Percentiles rank a stretch among this genome's conserved stretches.
These are phyloP conservation scores for Asarcornis scutulata DNA, from an alignment of 2,113 vertebrate genomes.

Conservation along the genomic window DNA sequence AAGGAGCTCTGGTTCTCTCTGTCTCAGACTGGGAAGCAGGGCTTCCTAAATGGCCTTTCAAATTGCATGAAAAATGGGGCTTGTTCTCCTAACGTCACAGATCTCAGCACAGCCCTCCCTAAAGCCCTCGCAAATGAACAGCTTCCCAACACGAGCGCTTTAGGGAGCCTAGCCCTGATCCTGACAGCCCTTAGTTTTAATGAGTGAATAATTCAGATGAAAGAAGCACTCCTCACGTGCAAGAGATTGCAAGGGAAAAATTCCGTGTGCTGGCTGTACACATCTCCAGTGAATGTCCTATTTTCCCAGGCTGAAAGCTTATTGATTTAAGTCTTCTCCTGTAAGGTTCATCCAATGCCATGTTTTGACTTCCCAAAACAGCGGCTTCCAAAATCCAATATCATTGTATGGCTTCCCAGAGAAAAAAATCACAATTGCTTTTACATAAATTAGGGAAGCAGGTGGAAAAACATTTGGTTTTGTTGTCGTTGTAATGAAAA, in stretches of 20 bases:
- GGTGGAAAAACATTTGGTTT: background rate
- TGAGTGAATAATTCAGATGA: constrained; percentile 46
- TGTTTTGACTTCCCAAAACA: constrained; percentile 11
- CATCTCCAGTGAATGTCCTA: background rate
- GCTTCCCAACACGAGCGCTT: background rate
- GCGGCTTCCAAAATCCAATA: background rate
- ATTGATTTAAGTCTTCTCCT: constrained; percentile 26
- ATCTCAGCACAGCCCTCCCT: background rate
- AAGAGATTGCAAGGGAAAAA: background rate
- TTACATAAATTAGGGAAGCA: background rate
- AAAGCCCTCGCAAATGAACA: background rate
- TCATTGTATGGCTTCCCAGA: background rate
- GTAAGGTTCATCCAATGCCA: background rate
- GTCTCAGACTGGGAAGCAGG: background rate
- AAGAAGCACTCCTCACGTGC: background rate
- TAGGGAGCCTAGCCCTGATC: background rate
- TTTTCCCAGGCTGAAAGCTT: constrained; percentile 46
- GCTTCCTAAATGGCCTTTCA: background rate
- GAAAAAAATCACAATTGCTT: background rate
- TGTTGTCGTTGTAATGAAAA: background rate
- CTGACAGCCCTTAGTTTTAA: constrained; percentile 32
- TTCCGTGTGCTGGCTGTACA: background rate
- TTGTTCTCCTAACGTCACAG: background rate
- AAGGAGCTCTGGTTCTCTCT: background rate
- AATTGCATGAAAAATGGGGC: background rate